phyloP scores from a whole-genome alignment of 2,113 vertebrate genomes.

The Peucedramus taeniatus region DNA sequence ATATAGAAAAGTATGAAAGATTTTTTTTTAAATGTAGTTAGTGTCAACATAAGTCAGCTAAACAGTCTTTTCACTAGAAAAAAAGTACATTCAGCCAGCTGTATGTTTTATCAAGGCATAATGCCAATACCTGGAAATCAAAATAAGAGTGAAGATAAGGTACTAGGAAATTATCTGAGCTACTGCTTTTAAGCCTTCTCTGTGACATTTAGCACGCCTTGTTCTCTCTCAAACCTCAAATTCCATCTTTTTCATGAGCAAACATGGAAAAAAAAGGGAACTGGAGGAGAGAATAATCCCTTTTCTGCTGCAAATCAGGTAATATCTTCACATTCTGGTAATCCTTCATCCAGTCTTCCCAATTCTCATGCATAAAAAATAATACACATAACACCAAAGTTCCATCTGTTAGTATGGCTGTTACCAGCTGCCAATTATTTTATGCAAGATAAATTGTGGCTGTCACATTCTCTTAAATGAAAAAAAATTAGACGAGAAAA shows the following conservation, averaged over 20 bases:
- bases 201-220: neutral
- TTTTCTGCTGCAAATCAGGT: neutral
- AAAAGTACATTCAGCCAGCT: neutral
- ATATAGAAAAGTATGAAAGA: neutral
- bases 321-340: neutral
- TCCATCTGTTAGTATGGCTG: neutral
- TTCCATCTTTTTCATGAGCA: neutral
- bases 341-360: neutral
- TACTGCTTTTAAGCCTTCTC: neutral
- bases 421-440: neutral
- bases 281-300: neutral
- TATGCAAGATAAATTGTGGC: neutral
- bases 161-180: neutral
- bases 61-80: neutral
- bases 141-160: neutral
- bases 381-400: neutral
- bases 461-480: neutral
- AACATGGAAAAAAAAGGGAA: neutral
- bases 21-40: fast-evolving
- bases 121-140: neutral
- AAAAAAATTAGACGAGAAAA: neutral
- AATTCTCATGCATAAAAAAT: neutral
- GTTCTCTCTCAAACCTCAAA: neutral
- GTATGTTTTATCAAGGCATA: neutral
- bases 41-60: neutral